A percentile compares a stretch with the other conserved stretches of the same genome.
phyloP scores from a whole-genome alignment of 1,140 invertebrate species.

The Macrostomum lignano region DNA sequence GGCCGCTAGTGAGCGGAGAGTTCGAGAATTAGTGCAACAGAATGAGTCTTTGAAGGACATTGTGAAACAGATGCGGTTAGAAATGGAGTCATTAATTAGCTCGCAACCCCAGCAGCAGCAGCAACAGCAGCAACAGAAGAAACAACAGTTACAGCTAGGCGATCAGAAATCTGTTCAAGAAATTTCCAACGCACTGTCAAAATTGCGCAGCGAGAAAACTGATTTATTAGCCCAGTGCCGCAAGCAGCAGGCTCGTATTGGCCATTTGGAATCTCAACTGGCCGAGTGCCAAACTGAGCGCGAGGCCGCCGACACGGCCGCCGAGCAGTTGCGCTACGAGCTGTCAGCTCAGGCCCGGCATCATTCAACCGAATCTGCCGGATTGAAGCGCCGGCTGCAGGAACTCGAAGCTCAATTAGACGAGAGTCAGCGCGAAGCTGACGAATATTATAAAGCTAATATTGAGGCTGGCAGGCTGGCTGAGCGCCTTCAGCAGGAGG shows the following conservation, averaged over 20 bases:
- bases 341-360: slow-evolving; percentile 12
- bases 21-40: too few relatives aligned
- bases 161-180: too few relatives aligned
- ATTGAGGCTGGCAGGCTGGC: slow-evolving; percentile 10
- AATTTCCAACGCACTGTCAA: too few relatives aligned
- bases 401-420: slow-evolving; percentile 18
- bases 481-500: background rate
- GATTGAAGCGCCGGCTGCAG: slow-evolving; percentile 12
- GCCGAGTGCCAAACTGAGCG: background rate
- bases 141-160: too few relatives aligned
- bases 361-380: slow-evolving; percentile 13
- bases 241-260: slow-evolving; percentile 19
- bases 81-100: too few relatives aligned
- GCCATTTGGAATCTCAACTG: slow-evolving; percentile 12
- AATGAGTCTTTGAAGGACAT: too few relatives aligned
- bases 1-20: too few relatives aligned
- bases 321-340: slow-evolving; percentile 12
- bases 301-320: background rate
- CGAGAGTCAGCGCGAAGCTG: slow-evolving; percentile 20
- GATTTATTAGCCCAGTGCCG: slow-evolving; percentile 17
- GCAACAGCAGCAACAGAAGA: too few relatives aligned
- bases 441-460: slow-evolving; percentile 21
- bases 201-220: slow-evolving; percentile 17
- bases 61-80: too few relatives aligned
- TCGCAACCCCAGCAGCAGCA: too few relatives aligned